Evolutionary conservation across 2,888 invertebrate genomes (phyloP).

Genomic region (Prosopocoilus inquinatus): DNA sequence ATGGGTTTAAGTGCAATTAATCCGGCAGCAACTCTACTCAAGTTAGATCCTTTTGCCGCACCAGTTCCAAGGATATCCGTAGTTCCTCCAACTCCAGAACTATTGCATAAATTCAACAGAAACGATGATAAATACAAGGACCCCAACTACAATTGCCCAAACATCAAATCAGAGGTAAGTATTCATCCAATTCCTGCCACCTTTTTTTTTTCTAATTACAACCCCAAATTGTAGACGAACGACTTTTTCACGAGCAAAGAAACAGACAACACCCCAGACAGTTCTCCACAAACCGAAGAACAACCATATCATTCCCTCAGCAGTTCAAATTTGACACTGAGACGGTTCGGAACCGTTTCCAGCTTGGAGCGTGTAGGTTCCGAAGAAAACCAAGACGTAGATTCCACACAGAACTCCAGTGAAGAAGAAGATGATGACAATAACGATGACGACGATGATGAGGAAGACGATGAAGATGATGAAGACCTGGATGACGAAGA

Average conservation of each 20-base stretch:
- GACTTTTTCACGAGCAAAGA: conserved; percentile 42
- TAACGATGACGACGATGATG: conserved; percentile 31
- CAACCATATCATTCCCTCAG: conserved; percentile 71
- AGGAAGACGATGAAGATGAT: conserved; percentile 33
- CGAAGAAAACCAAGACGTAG: conserved; percentile 57
- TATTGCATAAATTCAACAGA: conserved; percentile 1
- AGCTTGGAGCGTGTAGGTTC: conserved; percentile 69
- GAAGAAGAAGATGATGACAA: conserved; percentile 32
- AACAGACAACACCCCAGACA: conserved; percentile 63
- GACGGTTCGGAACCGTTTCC: conserved; percentile 69
- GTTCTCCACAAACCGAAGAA: conserved; percentile 68
- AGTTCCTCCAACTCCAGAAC: conserved; percentile 72
- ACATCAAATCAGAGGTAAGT: background rate
- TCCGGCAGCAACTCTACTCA: conserved; percentile 59
- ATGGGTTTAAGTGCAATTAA: conserved; percentile 66
- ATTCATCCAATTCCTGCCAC: background rate
- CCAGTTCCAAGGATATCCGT: conserved; percentile 69
- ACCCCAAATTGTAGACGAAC: background rate
- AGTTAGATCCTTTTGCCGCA: conserved; percentile 56
- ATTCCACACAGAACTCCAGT: conserved; percentile 31
- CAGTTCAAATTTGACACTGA: conserved; percentile 54
- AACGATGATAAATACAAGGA: conserved; percentile 11
- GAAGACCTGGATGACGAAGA: conserved; percentile 31
- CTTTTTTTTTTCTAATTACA: background rate
- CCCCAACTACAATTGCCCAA: conserved; percentile 16